These are phyloP conservation scores for Lycodopsis pacificus DNA, from an alignment of 2,797 vertebrate genomes.

Conservation along the genomic window DNA sequence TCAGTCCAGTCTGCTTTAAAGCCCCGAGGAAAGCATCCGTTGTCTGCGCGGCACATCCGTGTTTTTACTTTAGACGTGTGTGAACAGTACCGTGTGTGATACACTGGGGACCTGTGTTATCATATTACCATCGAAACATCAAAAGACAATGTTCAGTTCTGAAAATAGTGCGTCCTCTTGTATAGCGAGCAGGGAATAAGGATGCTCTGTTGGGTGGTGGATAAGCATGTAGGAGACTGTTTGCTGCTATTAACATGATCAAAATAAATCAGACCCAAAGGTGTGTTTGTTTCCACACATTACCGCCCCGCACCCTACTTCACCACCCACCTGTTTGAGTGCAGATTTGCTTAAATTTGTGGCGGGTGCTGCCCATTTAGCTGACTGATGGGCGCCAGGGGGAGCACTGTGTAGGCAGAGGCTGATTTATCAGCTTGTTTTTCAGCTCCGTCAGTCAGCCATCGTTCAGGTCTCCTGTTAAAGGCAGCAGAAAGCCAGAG, in stretches of 20 bases:
- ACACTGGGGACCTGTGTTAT: background rate
- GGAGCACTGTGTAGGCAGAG: slow-evolving; percentile 47
- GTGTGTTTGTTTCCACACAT: slow-evolving; percentile 16
- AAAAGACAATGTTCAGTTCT: background rate
- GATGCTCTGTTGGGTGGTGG: background rate
- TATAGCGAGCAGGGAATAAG: background rate
- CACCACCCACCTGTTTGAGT: slow-evolving; percentile 27
- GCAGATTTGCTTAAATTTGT: slow-evolving; percentile 64
- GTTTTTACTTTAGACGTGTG: slow-evolving; percentile 12
- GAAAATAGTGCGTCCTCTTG: background rate
- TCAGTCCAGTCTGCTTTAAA: slow-evolving; percentile 4
- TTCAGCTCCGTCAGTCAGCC: slow-evolving; percentile 73
- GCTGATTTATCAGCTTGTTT: slow-evolving; percentile 78
- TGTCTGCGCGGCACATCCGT: background rate
- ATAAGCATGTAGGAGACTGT: background rate
- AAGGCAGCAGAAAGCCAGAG: slow-evolving; percentile 28
- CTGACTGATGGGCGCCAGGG: slow-evolving; percentile 68
- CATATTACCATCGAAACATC: background rate
- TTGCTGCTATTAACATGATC: background rate
- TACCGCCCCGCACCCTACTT: slow-evolving; percentile 16
- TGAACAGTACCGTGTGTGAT: background rate
- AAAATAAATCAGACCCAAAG: background rate
- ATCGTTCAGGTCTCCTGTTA: slow-evolving; percentile 52
- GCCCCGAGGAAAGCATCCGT: background rate
- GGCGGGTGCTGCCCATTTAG: slow-evolving; percentile 61